Percentiles rank a stretch among this genome's conserved stretches.
Conservation (phyloP, 1,140 invertebrate genomes). For the Cyclargus thomasi region DNA sequence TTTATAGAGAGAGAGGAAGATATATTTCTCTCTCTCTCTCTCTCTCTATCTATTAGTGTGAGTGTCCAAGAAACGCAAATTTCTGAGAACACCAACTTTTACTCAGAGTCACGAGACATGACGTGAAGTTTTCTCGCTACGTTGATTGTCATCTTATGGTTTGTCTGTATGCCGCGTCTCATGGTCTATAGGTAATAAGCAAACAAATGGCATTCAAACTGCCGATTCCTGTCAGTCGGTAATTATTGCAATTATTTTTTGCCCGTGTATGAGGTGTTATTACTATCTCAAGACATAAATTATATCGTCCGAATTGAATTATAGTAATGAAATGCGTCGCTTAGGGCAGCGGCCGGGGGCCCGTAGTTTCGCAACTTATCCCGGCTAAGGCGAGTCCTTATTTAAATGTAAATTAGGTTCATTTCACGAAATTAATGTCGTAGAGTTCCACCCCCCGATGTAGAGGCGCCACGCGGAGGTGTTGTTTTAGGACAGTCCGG, state of each 20-base stretch:
- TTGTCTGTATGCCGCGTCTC: too few species aligned
- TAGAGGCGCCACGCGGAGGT: conserved; percentile 40
- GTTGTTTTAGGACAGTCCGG: conserved; percentile 35
- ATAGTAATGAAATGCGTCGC: conserved; percentile 72
- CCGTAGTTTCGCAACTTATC: conserved; percentile 74
- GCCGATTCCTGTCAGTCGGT: background rate
- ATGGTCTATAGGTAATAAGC: too few species aligned
- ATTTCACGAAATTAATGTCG: conserved; percentile 90
- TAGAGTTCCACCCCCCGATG: conserved; percentile 65
- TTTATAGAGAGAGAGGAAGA: too few species aligned
- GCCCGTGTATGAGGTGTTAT: conserved; percentile 29
- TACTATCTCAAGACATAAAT: conserved; percentile 36
- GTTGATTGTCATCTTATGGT: too few species aligned
- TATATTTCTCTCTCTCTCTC: too few species aligned
- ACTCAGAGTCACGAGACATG: too few species aligned
- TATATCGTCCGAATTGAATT: conserved; percentile 69
- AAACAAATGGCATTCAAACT: too few species aligned
- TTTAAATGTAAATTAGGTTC: conserved; percentile 92
- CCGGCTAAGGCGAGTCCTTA: conserved; percentile 80
- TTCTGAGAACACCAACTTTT: too few species aligned
- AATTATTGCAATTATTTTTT: conserved; percentile 4
- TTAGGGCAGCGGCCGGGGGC: conserved; percentile 56
- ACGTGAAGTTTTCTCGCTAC: too few species aligned
- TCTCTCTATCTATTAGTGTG: too few species aligned
- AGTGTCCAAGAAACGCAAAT: too few species aligned